Percentiles rank a stretch among this genome's conserved stretches.
phyloP scores from a whole-genome alignment of 2,113 vertebrate species.

The Paradoxurus hermaphroditus region DNA sequence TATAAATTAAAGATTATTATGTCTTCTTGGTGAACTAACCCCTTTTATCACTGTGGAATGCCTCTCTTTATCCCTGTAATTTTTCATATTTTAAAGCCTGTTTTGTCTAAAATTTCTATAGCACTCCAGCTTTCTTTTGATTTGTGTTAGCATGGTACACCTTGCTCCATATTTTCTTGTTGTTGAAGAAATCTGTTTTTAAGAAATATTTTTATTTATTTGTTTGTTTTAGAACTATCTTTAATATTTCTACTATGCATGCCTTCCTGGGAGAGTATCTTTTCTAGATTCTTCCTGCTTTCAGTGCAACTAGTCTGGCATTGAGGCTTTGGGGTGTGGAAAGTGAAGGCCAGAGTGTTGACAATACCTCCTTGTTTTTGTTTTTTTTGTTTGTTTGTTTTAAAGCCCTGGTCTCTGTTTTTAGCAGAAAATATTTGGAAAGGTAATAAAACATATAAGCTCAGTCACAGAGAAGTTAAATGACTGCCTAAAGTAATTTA shows the following conservation, averaged over 20 bases:
- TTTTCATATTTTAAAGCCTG: background rate
- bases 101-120: background rate
- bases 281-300: background rate
- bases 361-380: background rate
- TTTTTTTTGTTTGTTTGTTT: background rate
- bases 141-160: background rate
- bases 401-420: background rate
- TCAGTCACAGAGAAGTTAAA: background rate
- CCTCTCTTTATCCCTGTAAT: background rate
- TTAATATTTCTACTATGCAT: background rate
- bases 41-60: background rate
- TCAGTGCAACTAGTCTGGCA: background rate
- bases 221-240: background rate
- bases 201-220: background rate
- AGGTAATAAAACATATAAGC: background rate
- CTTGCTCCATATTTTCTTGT: background rate
- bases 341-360: background rate
- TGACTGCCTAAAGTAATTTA: background rate
- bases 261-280: background rate
- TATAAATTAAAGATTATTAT: background rate
- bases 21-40: background rate
- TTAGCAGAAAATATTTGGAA: background rate
- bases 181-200: background rate
- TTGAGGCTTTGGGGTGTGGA: background rate
- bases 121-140: background rate